These are phyloP conservation scores for Galerucella pusilla DNA, from an alignment of 2,888 invertebrate genomes.

Conservation along the genomic window DNA sequence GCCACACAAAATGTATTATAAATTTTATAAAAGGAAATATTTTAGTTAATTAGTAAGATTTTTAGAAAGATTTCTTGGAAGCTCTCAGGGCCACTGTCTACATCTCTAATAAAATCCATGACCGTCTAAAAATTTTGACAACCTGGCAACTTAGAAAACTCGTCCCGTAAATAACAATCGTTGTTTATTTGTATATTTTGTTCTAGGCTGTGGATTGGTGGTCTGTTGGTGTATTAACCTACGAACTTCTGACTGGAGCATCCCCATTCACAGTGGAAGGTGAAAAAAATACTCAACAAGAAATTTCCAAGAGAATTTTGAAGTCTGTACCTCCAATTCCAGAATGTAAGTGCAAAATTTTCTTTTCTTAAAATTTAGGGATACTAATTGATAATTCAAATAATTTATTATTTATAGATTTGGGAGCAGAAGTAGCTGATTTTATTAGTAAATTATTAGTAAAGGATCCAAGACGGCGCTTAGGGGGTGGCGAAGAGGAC, in stretches of 20 bases:
- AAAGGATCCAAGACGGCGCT: conserved; percentile 88
- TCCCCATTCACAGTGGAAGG: conserved; percentile 98
- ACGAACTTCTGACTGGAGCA: conserved; percentile 95
- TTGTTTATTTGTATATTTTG: conserved; percentile 18
- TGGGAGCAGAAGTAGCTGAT: conserved; percentile 80
- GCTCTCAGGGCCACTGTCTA: too few species aligned
- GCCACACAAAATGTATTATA: too few species aligned
- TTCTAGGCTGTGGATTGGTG: conserved; percentile 97
- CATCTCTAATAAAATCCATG: too few species aligned
- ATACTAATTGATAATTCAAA: background rate
- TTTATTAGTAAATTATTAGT: conserved; percentile 86
- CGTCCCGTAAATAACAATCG: too few species aligned
- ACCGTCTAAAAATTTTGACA: too few species aligned
- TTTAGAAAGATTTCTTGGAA: too few species aligned
- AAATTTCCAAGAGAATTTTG: conserved; percentile 92
- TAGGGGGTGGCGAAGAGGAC: conserved; percentile 87
- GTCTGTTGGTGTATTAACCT: conserved; percentile 96
- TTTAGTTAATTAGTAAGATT: too few species aligned
- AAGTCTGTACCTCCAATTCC: conserved; percentile 92
- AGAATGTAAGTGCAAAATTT: conserved; percentile 66
- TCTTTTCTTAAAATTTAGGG: background rate
- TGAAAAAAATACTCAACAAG: conserved; percentile 92
- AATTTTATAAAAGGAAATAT: too few species aligned
- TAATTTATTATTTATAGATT: conserved; percentile 57
- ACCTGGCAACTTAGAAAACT: too few species aligned